These are phyloP conservation scores for Ischnura elegans DNA, from an alignment of 2,888 invertebrate genomes.

Conservation along the genomic window DNA sequence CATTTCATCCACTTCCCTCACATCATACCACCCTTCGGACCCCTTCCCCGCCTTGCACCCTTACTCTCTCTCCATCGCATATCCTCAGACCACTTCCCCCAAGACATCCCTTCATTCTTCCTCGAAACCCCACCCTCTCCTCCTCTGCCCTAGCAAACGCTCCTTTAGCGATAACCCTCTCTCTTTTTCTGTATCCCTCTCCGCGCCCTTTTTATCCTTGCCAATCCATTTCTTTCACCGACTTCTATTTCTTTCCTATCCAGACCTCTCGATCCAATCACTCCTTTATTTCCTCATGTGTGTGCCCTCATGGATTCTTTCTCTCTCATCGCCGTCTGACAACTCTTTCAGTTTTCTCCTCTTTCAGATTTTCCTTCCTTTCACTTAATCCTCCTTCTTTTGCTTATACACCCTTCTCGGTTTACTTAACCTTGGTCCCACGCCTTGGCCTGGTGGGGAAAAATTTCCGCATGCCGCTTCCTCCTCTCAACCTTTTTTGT, in stretches of 20 bases:
- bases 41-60: neutral
- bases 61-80: conserved; percentile 43
- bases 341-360: neutral
- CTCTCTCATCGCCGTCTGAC: neutral
- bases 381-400: neutral
- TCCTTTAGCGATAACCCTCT: neutral
- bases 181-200: neutral
- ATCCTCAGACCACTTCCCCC: conserved; percentile 12
- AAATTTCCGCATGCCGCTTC: neutral
- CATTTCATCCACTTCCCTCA: neutral
- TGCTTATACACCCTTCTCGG: neutral
- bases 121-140: neutral
- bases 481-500: neutral
- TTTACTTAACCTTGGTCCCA: neutral
- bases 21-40: neutral
- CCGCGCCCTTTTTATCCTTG: neutral
- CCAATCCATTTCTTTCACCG: neutral
- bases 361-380: neutral
- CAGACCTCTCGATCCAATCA: neutral
- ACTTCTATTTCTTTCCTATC: neutral
- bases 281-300: neutral
- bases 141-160: neutral
- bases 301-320: neutral
- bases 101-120: neutral
- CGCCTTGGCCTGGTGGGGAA: neutral